Evolutionary conservation across 64 coral and sea anemone species (phyloP), one percentile per base, ranked within the genome.

Genomic region (Pocillopora verrucosa): DNA sequence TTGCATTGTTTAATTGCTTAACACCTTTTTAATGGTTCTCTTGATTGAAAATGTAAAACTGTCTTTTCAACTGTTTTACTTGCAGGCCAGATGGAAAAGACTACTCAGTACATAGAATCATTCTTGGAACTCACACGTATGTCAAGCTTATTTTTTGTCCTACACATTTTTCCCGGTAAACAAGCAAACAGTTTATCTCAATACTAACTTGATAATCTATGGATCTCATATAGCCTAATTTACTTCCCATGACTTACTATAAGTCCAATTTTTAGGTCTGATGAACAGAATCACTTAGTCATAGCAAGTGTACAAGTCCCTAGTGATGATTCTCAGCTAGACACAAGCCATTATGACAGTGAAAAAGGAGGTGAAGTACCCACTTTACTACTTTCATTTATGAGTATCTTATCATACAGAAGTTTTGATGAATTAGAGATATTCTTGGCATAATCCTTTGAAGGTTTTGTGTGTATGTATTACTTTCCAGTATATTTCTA

Each of bases 91-190:
- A 99, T 84, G 97, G 97, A 63, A 99, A 99, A 59, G 97, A 99
- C 56, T 99, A 99, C 67, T 99, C 93, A 69, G 91, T 95, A 81
- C 97, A 99, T 76, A 75, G 97, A 24, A 91, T 99, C 26, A 99
- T 99, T 75, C 94, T 99, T 86, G 97, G 97, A 65, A 99, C 97
- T 9, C 97, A 99, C 80, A 99, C 97, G 97, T 99, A 99, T 93
- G 97, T 91, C 65, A 15, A 57, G 1, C 16, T 61, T 19, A 65
- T 1, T 83, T 11, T 51, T 70, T 58, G n/a, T 65, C 13, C 26
- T 72, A 17, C 2, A 36, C 13, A 83, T 37, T 36, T 65, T 9
- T 35, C 35, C 58, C 4, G 0, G 58, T 0, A 82, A 10, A 9
- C 25, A 4, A 51, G 41, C 3, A 0, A 4, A 51, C 41, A 51